Evolutionary conservation across 1,140 invertebrate genomes (phyloP), one percentile per base, ranked within the genome.

Genomic region (Coenobita brevimanus): DNA sequence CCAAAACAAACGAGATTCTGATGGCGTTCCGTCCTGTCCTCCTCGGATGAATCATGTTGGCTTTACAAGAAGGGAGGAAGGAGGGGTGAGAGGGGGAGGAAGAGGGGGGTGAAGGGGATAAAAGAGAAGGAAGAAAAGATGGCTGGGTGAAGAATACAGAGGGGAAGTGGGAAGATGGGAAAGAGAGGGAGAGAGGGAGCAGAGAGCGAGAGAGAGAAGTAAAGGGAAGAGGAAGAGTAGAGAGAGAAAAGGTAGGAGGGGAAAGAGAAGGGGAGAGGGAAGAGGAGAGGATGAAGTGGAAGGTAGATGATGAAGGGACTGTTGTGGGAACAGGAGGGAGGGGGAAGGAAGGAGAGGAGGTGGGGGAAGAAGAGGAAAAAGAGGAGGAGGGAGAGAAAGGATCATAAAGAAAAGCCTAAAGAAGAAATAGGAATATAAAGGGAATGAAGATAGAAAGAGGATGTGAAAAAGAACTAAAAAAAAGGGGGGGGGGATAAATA

Each of bases 301-400:
- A 27, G 15, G 36, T 27, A 64, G 17, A 64, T 8, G n/a, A 2
- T 41, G n/a, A 76, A 21, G 17, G 38, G 4, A 21, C 17, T 24
- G 17, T 10, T 3, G 36, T 1, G 73, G 0, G 73, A 41, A 8
- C 38, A 41, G 27, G 33, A 50, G 73, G 46, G 33, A 46, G 73
- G 27, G 43, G 46, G 41, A 54, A 69, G 36, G 81, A 83, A 38
- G 15, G 64, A 50, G 46, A 33, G 62, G 33, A 46, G 60, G 82
- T 10, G 43, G 36, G 82, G 57, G 71, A 60, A 33, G 10, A 17
- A 38, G 36, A 60, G n/a, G 46, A 38, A 46, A 75, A 46, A 57
- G 50, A 33, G 41, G 46, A 21, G n/a, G n/a, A 33, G 64, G 27
- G 81, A 33, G 54, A 84, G 33, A 73, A n/a, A 60, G 71, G 62